These are phyloP conservation scores for Lethenteron camtschaticum DNA, from an alignment of 2,113 vertebrate genomes.

Conservation along the genomic window DNA sequence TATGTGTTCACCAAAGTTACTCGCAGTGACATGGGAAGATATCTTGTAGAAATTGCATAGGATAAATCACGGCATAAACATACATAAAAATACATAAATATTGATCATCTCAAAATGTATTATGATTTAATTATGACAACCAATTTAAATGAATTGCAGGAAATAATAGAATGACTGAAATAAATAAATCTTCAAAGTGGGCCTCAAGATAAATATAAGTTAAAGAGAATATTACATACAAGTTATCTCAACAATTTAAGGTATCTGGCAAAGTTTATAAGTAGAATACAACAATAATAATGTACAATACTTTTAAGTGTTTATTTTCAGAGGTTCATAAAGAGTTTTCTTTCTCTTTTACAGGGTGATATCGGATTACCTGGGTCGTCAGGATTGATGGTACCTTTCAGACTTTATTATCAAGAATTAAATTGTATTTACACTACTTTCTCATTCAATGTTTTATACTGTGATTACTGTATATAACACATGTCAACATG, in stretches of 20 bases:
- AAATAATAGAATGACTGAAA: no score
- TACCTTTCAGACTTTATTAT: slow-evolving; percentile 21
- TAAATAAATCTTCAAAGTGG: no score
- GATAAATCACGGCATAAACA: no score
- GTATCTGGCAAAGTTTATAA: slow-evolving; percentile 3
- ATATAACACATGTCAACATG: not conserved
- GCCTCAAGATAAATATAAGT: slow-evolving; percentile 18
- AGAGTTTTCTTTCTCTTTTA: slow-evolving; percentile 11
- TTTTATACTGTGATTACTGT: not conserved
- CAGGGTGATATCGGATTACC: slow-evolving; percentile 45
- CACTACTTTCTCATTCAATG: not conserved
- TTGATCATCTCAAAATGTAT: no score
- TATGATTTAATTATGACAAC: no score
- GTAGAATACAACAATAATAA: slow-evolving; percentile 8
- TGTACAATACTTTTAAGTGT: not conserved
- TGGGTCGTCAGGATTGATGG: slow-evolving; percentile 35
- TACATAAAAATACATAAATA: no score
- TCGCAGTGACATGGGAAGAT: no score
- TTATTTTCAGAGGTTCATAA: not conserved
- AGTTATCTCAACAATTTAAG: slow-evolving; percentile 8
- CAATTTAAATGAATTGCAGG: no score
- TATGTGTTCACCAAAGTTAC: no score
- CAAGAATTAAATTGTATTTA: not conserved
- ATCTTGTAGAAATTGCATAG: no score
- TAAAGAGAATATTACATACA: not conserved